A percentile compares a stretch with the other conserved stretches of the same genome.
phyloP scores from a whole-genome alignment of 2,113 vertebrate genomes.

The Coreoperca whiteheadi region DNA sequence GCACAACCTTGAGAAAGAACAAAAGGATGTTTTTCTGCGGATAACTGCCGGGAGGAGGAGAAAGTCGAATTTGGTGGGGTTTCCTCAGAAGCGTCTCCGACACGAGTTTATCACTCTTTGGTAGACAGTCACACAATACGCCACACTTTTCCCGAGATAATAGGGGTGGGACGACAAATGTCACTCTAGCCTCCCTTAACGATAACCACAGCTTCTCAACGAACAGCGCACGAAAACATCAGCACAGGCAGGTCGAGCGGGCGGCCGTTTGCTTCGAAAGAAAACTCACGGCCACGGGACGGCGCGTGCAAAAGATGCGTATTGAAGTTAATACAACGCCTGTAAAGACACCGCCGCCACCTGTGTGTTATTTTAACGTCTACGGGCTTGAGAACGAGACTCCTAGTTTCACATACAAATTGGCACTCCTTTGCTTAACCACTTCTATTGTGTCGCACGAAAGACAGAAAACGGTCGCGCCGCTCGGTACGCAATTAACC shows the following conservation, averaged over 20 bases:
- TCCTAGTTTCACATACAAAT: constrained; percentile 51
- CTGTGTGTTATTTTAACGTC: constrained; percentile 10
- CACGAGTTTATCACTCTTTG: constrained; percentile 19
- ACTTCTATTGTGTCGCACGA: constrained; percentile 58
- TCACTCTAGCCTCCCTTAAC: not conserved
- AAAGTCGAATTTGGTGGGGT: constrained; percentile 44
- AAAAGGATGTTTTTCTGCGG: constrained; percentile 68
- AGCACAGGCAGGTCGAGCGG: too few relatives aligned
- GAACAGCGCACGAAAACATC: too few relatives aligned
- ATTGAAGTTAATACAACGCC: not conserved
- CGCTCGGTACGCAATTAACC: constrained; percentile 64
- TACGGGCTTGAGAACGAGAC: constrained; percentile 18
- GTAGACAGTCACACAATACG: not conserved
- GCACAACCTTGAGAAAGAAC: constrained; percentile 35
- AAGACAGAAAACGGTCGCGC: constrained; percentile 57
- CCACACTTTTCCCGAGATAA: not conserved
- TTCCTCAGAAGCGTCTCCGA: constrained; percentile 50
- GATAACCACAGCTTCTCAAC: not conserved
- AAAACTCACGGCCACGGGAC: too few relatives aligned
- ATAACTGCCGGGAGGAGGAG: constrained; percentile 46
- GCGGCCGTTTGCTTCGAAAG: too few relatives aligned
- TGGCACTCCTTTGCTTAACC: constrained; percentile 51
- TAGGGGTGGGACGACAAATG: not conserved
- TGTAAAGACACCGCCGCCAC: constrained; percentile 30
- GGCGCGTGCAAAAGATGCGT: constrained; percentile 7